A percentile compares a stretch with the other conserved stretches of the same genome.
Evolutionary conservation across 2,888 invertebrate species (phyloP).

Genomic region (Margaritifera margaritifera): DNA sequence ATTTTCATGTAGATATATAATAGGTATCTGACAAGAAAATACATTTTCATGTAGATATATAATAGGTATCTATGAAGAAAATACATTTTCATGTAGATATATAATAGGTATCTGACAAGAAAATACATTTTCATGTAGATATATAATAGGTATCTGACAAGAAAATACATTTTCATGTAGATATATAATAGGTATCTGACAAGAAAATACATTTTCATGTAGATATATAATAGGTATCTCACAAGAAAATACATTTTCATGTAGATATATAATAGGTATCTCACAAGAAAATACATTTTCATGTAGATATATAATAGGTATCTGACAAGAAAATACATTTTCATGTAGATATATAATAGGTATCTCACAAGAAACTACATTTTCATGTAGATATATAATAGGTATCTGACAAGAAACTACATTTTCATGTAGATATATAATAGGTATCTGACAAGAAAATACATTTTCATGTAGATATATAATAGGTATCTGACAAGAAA

Average conservation of each 20-base stretch:
- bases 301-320: not conserved
- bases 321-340: not conserved
- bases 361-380: not conserved
- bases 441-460: too few species aligned
- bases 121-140: not conserved
- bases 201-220: not conserved
- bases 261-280: too few species aligned
- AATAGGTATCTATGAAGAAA: too few species aligned
- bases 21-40: too few species aligned
- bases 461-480: too few species aligned
- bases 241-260: not conserved
- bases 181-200: too few species aligned
- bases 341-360: not conserved
- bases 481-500: conserved; percentile 61
- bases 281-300: not conserved
- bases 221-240: too few species aligned
- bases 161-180: not conserved
- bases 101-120: too few species aligned
- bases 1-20: not conserved
- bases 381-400: not conserved
- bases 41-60: not conserved
- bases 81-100: not conserved
- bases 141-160: too few species aligned
- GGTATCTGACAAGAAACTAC: too few species aligned
- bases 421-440: conserved; percentile 63